A percentile compares a stretch with the other conserved stretches of the same genome.
These are phyloP conservation scores for Brachionus rotundiformis DNA, from an alignment of 1,140 invertebrate genomes.

Conservation along the genomic window DNA sequence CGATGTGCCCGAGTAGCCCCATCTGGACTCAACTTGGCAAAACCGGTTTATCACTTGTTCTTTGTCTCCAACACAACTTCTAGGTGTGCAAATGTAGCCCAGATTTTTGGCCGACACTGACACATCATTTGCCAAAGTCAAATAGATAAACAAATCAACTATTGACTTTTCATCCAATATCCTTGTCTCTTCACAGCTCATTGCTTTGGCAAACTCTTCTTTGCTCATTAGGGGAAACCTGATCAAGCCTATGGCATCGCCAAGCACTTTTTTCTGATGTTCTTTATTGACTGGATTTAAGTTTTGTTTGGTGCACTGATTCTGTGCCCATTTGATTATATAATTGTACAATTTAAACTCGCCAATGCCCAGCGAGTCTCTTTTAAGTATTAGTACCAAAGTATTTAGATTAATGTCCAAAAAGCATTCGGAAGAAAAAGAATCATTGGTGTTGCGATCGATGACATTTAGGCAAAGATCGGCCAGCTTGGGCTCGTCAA, in stretches of 20 bases:
- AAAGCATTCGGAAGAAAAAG: conserved; percentile 79
- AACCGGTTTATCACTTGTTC: conserved; percentile 80
- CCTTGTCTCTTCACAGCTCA: conserved; percentile 72
- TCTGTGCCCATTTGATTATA: conserved; percentile 53
- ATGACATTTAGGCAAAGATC: conserved; percentile 80
- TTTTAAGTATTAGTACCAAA: conserved; percentile 75
- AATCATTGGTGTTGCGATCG: conserved; percentile 80
- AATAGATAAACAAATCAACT: conserved; percentile 79
- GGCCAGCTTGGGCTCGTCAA: conserved; percentile 78
- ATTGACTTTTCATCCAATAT: conserved; percentile 75
- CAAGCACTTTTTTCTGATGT: conserved; percentile 73
- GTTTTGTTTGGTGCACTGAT: conserved; percentile 30
- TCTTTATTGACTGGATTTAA: conserved; percentile 66
- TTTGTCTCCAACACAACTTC: conserved; percentile 80
- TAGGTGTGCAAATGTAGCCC: conserved; percentile 72
- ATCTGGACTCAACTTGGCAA: conserved; percentile 76
- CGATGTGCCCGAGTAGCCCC: conserved; percentile 83
- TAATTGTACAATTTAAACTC: conserved; percentile 80
- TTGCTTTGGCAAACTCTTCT: conserved; percentile 76
- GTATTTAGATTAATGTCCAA: conserved; percentile 83
- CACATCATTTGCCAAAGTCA: conserved; percentile 65
- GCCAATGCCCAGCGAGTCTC: conserved; percentile 78
- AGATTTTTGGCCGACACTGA: conserved; percentile 55
- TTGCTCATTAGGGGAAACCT: conserved; percentile 83
- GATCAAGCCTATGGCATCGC: conserved; percentile 72